Percentiles rank a stretch among this genome's conserved stretches.
phyloP scores from a whole-genome alignment of 2,113 vertebrate species.

The Lophotis ruficrista region DNA sequence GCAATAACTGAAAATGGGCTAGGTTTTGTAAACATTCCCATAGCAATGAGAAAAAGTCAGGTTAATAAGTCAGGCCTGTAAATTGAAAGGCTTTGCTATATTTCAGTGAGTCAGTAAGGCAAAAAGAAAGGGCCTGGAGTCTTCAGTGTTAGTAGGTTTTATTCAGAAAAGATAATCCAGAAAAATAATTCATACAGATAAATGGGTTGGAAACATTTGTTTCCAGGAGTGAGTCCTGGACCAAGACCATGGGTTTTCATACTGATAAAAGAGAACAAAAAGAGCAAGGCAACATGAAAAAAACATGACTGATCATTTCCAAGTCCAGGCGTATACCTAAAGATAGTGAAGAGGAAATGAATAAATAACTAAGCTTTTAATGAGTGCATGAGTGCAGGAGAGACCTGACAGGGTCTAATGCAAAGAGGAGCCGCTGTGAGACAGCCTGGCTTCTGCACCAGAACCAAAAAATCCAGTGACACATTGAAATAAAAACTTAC shows the following conservation, averaged over 20 bases:
- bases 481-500: not conserved
- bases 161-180: not conserved
- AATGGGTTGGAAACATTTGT: not conserved
- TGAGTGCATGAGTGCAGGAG: not conserved
- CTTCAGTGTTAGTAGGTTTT: not conserved
- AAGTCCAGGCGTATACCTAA: not conserved
- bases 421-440: not conserved
- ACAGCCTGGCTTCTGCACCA: not conserved
- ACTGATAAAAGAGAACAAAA: not conserved
- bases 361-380: conserved; percentile 43
- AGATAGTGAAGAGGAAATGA: not conserved
- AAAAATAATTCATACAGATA: not conserved
- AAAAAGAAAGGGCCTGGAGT: not conserved
- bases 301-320: not conserved
- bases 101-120: not conserved
- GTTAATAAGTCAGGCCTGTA: not conserved
- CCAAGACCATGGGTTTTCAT: not conserved
- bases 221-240: not conserved
- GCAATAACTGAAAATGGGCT: not conserved
- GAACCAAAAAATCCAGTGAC: not conserved
- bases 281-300: not conserved
- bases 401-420: not conserved
- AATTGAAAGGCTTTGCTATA: not conserved
- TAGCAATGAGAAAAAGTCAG: not conserved
- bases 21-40: not conserved